Evolutionary conservation across 1,140 invertebrate genomes (phyloP).

Genomic region (Drosophila carrolli): DNA sequence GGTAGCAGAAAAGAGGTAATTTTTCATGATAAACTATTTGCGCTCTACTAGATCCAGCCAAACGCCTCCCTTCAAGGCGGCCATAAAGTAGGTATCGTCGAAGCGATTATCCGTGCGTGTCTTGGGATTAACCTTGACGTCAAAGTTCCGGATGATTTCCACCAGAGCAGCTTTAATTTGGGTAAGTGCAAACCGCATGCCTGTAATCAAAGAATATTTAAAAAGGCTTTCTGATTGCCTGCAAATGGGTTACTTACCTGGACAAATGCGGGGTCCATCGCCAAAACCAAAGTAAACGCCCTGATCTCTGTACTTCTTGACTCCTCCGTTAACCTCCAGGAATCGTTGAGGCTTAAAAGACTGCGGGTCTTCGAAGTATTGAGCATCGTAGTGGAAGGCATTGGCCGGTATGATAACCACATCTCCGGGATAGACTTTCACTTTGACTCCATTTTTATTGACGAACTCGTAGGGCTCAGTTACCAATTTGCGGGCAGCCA

Average conservation of each 20-base stretch:
- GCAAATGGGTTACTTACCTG: slow-evolving; percentile 77
- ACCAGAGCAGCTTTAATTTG: slow-evolving; percentile 70
- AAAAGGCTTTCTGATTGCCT: not conserved
- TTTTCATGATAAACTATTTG: not conserved
- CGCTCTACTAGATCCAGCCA: slow-evolving; percentile 58
- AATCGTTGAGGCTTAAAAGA: slow-evolving; percentile 89
- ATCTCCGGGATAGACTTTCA: slow-evolving; percentile 83
- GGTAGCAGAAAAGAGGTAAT: too few relatives aligned
- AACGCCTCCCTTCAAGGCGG: slow-evolving; percentile 56
- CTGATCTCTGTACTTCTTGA: slow-evolving; percentile 78
- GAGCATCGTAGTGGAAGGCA: slow-evolving; percentile 87
- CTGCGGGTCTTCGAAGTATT: slow-evolving; percentile 88
- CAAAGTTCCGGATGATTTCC: slow-evolving; percentile 57
- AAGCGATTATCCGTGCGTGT: slow-evolving; percentile 52
- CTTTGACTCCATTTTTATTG: slow-evolving; percentile 49
- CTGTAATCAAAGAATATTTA: slow-evolving; percentile 2
- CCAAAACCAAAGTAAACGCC: slow-evolving; percentile 86
- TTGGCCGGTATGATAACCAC: slow-evolving; percentile 86
- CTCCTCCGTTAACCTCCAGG: slow-evolving; percentile 68
- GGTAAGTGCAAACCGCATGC: slow-evolving; percentile 63
- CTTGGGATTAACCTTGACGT: slow-evolving; percentile 58
- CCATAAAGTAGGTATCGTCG: slow-evolving; percentile 65
- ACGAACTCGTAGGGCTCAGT: slow-evolving; percentile 44
- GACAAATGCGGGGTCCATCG: slow-evolving; percentile 88
- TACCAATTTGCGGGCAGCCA: slow-evolving; percentile 43